Conservation (phyloP, 2,113 vertebrate species). For the Hippocampus guttulatus region DNA sequence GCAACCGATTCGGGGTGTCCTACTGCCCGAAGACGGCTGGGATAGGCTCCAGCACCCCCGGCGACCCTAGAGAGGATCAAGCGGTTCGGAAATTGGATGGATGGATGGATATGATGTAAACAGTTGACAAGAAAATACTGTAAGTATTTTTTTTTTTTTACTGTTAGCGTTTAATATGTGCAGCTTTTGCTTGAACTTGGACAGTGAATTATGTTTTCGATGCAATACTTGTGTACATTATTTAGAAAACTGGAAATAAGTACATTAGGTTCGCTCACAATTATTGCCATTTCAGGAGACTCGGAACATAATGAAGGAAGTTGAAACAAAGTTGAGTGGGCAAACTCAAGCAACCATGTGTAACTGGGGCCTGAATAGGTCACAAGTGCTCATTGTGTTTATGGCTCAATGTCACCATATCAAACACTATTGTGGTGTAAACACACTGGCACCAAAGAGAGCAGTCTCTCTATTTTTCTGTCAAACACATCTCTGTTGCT, state of each 20-base stretch:
- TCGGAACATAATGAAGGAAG: neutral
- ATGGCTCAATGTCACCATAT: constrained; percentile 48
- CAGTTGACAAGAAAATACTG: too few relatives aligned
- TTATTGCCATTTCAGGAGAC: neutral
- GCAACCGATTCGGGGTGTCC: too few relatives aligned
- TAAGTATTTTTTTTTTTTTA: too few relatives aligned
- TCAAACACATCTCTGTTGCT: neutral
- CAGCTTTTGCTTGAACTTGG: too few relatives aligned
- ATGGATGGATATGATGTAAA: too few relatives aligned
- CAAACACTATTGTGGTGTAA: constrained; percentile 57
- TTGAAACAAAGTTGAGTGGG: constrained; percentile 20
- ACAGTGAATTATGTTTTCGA: too few relatives aligned
- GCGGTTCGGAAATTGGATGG: too few relatives aligned
- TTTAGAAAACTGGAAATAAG: neutral
- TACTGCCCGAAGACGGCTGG: too few relatives aligned
- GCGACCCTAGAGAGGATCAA: too few relatives aligned
- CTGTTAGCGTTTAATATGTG: too few relatives aligned
- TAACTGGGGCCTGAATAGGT: constrained; percentile 19
- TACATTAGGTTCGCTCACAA: neutral
- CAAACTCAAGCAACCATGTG: constrained; percentile 26
- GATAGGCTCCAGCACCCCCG: too few relatives aligned
- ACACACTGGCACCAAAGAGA: constrained; percentile 27
- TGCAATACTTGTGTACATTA: too few relatives aligned
- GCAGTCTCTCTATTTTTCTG: neutral
- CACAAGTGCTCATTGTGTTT: constrained; percentile 24